Evolutionary conservation across 2,888 invertebrate genomes (phyloP), one percentile per base, ranked within the genome.

Genomic region (Serripes groenlandicus): DNA sequence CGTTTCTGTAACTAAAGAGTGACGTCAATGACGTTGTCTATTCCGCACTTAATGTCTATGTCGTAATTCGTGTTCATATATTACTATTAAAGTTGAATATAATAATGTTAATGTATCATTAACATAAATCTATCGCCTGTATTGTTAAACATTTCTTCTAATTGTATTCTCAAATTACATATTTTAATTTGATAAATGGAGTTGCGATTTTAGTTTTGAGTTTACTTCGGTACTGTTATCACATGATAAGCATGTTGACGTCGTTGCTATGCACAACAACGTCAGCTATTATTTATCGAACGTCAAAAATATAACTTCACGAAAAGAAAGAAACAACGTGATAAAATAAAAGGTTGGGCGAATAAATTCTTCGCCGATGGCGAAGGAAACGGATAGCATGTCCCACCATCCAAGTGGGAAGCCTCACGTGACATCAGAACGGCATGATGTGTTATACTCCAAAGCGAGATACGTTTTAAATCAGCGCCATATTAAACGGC

Each of bases 381-480:
- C 66, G 66, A 66, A 42, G 42, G 66, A 42, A 66, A 32, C 1
- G 23, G 28, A 42, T 37, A 66, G 26, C n/a, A 28, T 26, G 66
- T 77, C 66, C 42, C 66, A 66, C 26, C 66, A 66, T 26, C 66
- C 66, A 21, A 35, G 74, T 62, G 78, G 75, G n/a, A 72, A 69
- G 42, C 58, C 69, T 28, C 42, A 69, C 1, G 35, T 81, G 60
- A 42, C 71, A 9, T 80, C 80, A 18, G 85, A 81, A 21, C 71
- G 81, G 21, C 89, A 88, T 30, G 89, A 89, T 73, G 66, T 86
- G 7, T 35, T 88, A 30, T 89, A 85, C 72, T 87, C 84, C 9
- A 82, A 81, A 56, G 89, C 89, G 9, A 75, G 89, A 5, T 73
- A 82, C 37, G 80, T 88, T 5, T 76, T 89, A 9, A 87, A 88